phyloP scores from a whole-genome alignment of 23 tunicate species.

The Oikopleura albicans region DNA sequence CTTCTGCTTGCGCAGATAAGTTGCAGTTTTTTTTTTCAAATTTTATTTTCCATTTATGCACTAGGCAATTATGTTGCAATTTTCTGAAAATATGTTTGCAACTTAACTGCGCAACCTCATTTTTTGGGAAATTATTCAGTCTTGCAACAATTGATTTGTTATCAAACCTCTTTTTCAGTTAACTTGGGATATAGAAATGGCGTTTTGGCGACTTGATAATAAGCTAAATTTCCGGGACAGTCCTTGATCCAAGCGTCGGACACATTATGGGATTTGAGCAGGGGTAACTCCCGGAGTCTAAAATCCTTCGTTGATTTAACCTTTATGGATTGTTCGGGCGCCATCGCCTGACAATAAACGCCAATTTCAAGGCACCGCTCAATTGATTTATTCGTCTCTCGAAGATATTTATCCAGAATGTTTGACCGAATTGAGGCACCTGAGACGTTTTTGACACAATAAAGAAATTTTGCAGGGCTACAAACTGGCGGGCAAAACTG shows the following conservation, averaged over 20 bases:
- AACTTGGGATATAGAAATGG: background rate
- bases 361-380: background rate
- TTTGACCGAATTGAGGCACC: background rate
- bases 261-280: background rate
- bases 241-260: background rate
- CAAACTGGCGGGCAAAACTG: too few species aligned
- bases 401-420: background rate
- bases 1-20: too few species aligned
- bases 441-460: too few species aligned
- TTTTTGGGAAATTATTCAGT: too few species aligned
- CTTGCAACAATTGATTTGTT: too few species aligned
- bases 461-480: too few species aligned
- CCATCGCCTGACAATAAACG: background rate
- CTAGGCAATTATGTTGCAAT: too few species aligned
- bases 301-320: background rate
- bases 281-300: background rate
- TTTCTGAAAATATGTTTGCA: too few species aligned
- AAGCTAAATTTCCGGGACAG: constrained; percentile 9
- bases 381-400: background rate
- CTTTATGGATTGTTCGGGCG: background rate
- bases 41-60: too few species aligned
- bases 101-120: too few species aligned
- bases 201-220: constrained; percentile 3
- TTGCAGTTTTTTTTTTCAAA: too few species aligned
- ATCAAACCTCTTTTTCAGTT: background rate